These are phyloP conservation scores for Cartodere bifasciata DNA, from an alignment of 2,888 invertebrate species.

Conservation along the genomic window DNA sequence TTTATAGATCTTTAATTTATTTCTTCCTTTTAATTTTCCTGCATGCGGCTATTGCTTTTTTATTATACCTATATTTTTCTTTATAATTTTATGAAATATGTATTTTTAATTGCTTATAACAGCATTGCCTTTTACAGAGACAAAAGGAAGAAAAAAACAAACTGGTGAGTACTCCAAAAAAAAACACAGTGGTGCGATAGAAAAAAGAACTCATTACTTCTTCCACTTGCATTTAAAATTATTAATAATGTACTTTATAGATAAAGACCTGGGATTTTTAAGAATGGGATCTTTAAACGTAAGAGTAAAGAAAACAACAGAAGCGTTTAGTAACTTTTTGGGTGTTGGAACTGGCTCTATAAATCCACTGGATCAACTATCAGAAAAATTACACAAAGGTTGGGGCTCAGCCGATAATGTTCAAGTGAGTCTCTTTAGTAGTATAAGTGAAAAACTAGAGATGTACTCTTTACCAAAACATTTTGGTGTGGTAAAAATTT, in stretches of 20 bases:
- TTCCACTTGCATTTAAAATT: neutral
- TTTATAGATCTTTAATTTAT: no score
- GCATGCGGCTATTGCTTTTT: no score
- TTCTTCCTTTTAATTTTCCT: no score
- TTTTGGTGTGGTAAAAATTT: no score
- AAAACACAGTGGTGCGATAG: neutral
- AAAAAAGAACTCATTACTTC: constrained; percentile 1
- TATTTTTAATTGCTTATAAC: no score
- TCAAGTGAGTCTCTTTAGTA: no score
- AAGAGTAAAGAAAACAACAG: constrained; percentile 83
- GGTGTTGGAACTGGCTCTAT: constrained; percentile 54
- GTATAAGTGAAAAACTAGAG: no score
- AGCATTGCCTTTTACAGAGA: constrained; percentile 46
- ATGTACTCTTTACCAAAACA: no score
- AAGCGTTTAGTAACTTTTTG: constrained; percentile 82
- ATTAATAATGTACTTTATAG: constrained; percentile 36
- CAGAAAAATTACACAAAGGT: constrained; percentile 67
- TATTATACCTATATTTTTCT: no score
- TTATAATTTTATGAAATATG: no score
- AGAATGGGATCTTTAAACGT: constrained; percentile 87
- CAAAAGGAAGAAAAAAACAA: constrained; percentile 60
- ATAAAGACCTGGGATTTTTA: constrained; percentile 81
- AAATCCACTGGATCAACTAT: constrained; percentile 29
- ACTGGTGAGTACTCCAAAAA: constrained; percentile 39
- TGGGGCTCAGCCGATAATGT: constrained; percentile 89